Evolutionary conservation across 2,797 vertebrate species (phyloP), one percentile per base, ranked within the genome.

Genomic region (Pseudochirops cupreus): DNA sequence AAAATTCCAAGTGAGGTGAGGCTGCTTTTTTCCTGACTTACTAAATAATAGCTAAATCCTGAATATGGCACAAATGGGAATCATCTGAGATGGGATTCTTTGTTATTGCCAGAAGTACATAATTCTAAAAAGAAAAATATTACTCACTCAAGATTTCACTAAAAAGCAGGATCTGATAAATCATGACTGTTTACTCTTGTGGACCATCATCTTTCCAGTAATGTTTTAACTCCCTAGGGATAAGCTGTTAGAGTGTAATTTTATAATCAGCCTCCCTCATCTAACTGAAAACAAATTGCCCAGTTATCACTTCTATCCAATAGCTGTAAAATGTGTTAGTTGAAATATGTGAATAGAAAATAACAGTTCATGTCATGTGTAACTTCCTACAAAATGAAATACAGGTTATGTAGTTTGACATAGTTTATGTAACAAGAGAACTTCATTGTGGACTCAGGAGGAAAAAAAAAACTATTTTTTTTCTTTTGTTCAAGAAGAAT

Each of bases 221-320:
- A 52, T 24, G 2, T 0, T 0, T 62, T 31, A 58, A 31, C 56
- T 87, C n/a, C 28, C 28, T 46, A 28, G 28, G 2, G 91, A 4
- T 11, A 5, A 74, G 5, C 67, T 74, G 5, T 39, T 39, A 74
- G 67, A 21, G 21, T 74, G 2, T 74, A 39, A 74, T 74, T 74
- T 74, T 74, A 74, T 39, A 74, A 18, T 74, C 67, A 74, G 21
- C 67, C 18, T 74, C n/a, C 16, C 39, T n/a, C n/a, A 74, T 74
- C 33, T 74, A 74, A 74, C 33, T 74, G n/a, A 67, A 67, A 67
- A 3, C n/a, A 74, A 39, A 74, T 74, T 39, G 18, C 67, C 67
- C 2, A 74, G 67, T 74, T 39, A 74, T 10, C 18, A 74, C 7
- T 74, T 74, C n/a, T 74, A 33, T 74, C 67, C n/a, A 39, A 21